Base-by-base conservation (phyloP, 2,888 invertebrate species). In the Biston betularia region DNA sequence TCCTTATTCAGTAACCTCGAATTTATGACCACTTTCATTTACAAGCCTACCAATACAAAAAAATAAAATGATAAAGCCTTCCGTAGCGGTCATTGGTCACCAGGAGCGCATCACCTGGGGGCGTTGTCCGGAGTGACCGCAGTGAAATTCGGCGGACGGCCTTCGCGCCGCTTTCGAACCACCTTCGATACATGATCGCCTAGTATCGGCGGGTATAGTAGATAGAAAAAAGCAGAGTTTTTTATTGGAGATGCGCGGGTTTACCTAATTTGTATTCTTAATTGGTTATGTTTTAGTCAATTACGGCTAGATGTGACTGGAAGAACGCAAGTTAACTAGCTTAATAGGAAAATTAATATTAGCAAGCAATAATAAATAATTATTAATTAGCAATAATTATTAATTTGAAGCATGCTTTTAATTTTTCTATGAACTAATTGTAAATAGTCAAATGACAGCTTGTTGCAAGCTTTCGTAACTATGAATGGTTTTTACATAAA, bases 111-210 rank as follows among this genome's bases (percentile, higher is more conserved):
- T 63, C 67, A 63, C 24, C 46, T 1, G 78, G 84, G 83, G 82
- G 82, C 85, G 84, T 82, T 58, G 58, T 58, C 49, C 58, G 48
- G 40, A 49, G 49, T 85, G 88, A 75, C 86, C 86, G 79, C 81
- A 81, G 83, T 87, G 87, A 88, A 88, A 88, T 88, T 88, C 86
- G 88, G 87, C 86, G 83, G 81, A 69, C 81, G 87, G 82, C 88
- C 88, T 88, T 88, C 86, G 81, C 78, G 75, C 79, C 85, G 85
- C 87, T 87, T 88, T 87, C 87, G 81, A 86, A 80, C 75, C 81
- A 82, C 86, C 82, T 84, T 83, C 80, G 79, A 75, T 84, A 83
- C 84, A 82, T 88, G 85, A 71, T 58, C 70, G 79, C 88, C 88
- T 88, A 73, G 87, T 89, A 88, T 75, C 73, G 70, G 65, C 74